Conservation (phyloP, 2,888 invertebrate species). For the Eulithis testata region DNA sequence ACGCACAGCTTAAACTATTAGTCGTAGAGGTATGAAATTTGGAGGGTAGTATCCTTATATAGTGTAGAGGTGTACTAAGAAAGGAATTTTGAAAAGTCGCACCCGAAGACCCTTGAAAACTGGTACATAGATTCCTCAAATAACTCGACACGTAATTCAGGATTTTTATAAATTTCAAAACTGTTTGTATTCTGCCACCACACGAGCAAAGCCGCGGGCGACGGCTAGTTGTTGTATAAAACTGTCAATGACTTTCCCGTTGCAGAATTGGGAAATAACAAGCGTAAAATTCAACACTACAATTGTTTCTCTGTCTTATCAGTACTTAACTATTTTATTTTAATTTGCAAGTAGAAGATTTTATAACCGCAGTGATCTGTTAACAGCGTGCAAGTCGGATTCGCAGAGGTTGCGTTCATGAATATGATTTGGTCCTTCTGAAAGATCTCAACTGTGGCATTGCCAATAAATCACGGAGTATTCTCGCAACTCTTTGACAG, state of each 20-base stretch:
- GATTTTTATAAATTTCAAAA: no score
- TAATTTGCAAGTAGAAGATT: not conserved
- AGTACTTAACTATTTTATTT: not conserved
- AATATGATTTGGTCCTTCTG: conserved; percentile 11
- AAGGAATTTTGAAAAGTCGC: no score
- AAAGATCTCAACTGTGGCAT: conserved; percentile 37
- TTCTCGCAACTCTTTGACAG: conserved; percentile 33
- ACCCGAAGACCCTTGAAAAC: no score
- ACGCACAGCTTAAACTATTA: no score
- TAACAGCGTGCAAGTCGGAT: not conserved
- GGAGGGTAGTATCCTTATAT: no score
- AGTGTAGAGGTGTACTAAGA: no score
- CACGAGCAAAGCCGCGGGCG: no score
- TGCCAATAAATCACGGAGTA: conserved; percentile 47
- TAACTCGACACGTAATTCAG: no score
- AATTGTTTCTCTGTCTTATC: not conserved
- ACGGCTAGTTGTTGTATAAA: not conserved
- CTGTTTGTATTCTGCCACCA: no score
- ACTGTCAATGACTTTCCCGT: conserved; percentile 10
- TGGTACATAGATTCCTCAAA: no score
- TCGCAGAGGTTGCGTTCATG: not conserved
- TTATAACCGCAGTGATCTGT: no score
- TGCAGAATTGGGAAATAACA: conserved; percentile 4
- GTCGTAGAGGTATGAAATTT: no score
- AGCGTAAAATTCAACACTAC: conserved; percentile 6